Evolutionary conservation across 2,113 vertebrate species (phyloP).

Genomic region (Apteryx mantelli): DNA sequence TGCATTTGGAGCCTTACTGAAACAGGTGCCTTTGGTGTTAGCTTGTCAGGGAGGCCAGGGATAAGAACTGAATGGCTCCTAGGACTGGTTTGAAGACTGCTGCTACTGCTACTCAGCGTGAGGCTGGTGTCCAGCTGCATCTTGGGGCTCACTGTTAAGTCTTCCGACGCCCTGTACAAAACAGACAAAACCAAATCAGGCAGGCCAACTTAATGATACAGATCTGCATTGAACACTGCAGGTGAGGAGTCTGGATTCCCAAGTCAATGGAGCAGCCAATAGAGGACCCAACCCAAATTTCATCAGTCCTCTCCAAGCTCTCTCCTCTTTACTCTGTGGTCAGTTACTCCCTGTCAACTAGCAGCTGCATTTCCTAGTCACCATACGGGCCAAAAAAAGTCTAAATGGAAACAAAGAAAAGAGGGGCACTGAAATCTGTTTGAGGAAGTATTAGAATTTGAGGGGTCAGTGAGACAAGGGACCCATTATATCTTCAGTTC

Average conservation of each 20-base stretch:
- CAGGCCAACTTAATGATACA: background rate
- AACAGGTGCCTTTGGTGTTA: slow-evolving; percentile 78
- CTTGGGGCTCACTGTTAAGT: slow-evolving; percentile 89
- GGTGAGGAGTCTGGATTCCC: background rate
- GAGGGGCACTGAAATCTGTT: background rate
- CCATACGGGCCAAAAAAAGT: background rate
- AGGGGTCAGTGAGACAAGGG: background rate
- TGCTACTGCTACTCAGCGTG: slow-evolving; percentile 74
- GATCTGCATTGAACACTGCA: background rate
- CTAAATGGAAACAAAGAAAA: background rate
- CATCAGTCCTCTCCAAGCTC: background rate
- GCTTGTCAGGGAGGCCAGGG: slow-evolving; percentile 85
- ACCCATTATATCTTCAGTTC: background rate
- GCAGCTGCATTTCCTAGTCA: background rate
- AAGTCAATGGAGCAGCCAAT: background rate
- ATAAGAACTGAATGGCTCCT: slow-evolving; percentile 85
- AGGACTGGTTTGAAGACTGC: slow-evolving; percentile 82
- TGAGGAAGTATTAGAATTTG: rapidly evolving
- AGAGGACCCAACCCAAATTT: background rate
- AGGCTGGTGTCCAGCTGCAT: slow-evolving; percentile 84
- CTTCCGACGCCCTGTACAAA: slow-evolving; percentile 84
- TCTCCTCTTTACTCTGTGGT: background rate
- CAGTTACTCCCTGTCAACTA: background rate
- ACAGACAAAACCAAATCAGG: background rate
- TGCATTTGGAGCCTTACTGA: slow-evolving; percentile 76